Evolutionary conservation across 2,888 invertebrate species (phyloP), one percentile per base, ranked within the genome.

Genomic region (Abrostola triplasia): DNA sequence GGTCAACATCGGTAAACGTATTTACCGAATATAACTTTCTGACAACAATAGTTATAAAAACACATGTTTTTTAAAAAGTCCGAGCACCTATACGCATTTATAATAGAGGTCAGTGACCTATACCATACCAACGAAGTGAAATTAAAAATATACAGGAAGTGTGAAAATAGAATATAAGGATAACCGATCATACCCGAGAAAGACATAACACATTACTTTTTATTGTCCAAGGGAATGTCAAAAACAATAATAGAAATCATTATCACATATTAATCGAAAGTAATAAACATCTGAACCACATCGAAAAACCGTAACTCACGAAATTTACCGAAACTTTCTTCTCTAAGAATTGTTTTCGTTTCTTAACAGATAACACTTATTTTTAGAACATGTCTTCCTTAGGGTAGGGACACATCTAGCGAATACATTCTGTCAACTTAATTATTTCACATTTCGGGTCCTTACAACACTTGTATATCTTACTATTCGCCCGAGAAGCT

Each of bases 191-290:
- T 72, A 85, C 82, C 85, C 85, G 72, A 82, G 73, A 81, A 79
- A 85, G 88, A 87, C 88, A 87, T 88, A 87, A 86, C 84, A 77
- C 76, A 74, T 71, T 65, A 67, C 57, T 79, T 84, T 82, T 87
- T 87, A 85, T 84, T 88, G 87, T 88, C 87, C 84, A 81, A 79
- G 86, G 89, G 89, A 89, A 89, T 88, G 86, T 85, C 61, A 80
- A 70, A 81, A 75, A 76, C 61, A 75, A 76, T 51, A 60, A 64
- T 57, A 52, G 51, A 64, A 55, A 72, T 67, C 64, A 70, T 58
- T 82, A 82, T 82, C 83, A 82, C 83, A 82, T 62, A 63, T 12
- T 62, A 63, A n/a, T 60, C 13, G 55, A 71, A 58, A 64, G 36
- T 50, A 55, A 48, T 7, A 40, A 38, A 58, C 35, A 49, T 53